Evolutionary conservation across 2,113 vertebrate species (phyloP), one percentile per base, ranked within the genome.

Genomic region (Climacteris rufus): DNA sequence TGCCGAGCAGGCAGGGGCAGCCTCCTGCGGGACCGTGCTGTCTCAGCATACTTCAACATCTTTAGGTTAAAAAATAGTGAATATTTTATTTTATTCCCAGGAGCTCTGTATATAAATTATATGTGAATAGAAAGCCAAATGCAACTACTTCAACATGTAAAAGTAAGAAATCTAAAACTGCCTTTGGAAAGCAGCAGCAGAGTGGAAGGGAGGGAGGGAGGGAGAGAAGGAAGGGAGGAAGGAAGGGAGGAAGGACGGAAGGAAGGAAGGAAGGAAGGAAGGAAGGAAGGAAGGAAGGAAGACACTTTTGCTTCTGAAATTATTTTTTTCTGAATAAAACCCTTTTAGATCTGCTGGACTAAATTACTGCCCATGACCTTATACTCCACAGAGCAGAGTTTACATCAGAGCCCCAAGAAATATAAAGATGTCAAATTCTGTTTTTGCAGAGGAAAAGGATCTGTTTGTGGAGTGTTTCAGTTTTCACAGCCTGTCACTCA

Each of bases 401-500:
- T 80, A 52, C 42, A 59, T 24, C 66, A 93, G 42, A 85, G 83
- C 42, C n/a, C 13, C 28, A 82, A 89, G 59, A 94, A 95, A 78
- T 40, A 88, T 3, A 79, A 24, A 92, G 45, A 81, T 83, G 69
- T 81, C 4, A 49, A 35, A 71, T n/a, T 80, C 24, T 1, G 0
- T 65, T 93, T 94, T 90, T 93, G 79, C 86, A 96, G 90, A 92
- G 70, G 80, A 95, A 96, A 96, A 85, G 54, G 42, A 94, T 96
- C 52, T 93, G 88, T 87, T 94, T 92, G 56, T 83, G 63, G 35
- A 91, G 33, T 59, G 72, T 72, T 92, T 93, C 84, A 81, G 89
- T 86, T 94, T 97, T 96, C 87, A 77, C 65, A 77, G 53, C 45
- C 72, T 94, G 95, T 92, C 95, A 94, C 72, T 96, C 89, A 96